Percentiles rank a stretch among this genome's conserved stretches.
Conservation (phyloP, 2,888 invertebrate genomes). For the Xanthia togata region DNA sequence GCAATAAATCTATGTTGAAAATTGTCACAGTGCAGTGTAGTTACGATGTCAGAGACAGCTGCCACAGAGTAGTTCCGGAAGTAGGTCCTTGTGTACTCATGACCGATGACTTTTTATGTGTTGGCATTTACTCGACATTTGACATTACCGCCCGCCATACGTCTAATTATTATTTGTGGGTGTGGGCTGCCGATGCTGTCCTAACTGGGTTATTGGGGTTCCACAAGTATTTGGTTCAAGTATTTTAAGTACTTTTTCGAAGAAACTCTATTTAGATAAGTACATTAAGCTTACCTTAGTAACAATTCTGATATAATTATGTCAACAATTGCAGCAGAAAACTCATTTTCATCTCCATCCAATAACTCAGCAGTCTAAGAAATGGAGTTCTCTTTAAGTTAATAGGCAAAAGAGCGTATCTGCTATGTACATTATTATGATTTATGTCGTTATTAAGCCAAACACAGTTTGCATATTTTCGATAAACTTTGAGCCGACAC, state of each 20-base stretch:
- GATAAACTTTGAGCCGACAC: constrained; percentile 35
- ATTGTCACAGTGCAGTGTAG: constrained; percentile 50
- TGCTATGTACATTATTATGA: background rate
- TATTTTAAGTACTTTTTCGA: constrained; percentile 8
- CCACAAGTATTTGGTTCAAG: constrained; percentile 46
- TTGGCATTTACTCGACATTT: constrained; percentile 88
- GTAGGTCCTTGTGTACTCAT: constrained; percentile 67
- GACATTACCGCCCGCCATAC: constrained; percentile 85
- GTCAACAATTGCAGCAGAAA: background rate
- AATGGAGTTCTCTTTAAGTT: background rate
- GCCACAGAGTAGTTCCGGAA: constrained; percentile 64
- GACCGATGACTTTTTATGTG: constrained; percentile 80
- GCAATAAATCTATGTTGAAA: constrained; percentile 51
- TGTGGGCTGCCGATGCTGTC: constrained; percentile 81
- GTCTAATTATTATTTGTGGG: constrained; percentile 87
- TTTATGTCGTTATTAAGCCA: constrained; percentile 39
- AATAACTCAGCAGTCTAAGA: background rate
- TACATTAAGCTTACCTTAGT: background rate
- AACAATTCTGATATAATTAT: background rate
- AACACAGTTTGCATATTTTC: constrained; percentile 36
- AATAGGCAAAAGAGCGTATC: background rate
- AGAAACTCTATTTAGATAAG: background rate
- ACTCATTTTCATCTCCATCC: background rate
- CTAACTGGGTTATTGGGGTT: constrained; percentile 68
- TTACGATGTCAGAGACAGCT: constrained; percentile 52